A percentile compares a stretch with the other conserved stretches of the same genome.
phyloP scores from a whole-genome alignment of 2,888 invertebrate genomes.

The Taphrorychus bicolor region DNA sequence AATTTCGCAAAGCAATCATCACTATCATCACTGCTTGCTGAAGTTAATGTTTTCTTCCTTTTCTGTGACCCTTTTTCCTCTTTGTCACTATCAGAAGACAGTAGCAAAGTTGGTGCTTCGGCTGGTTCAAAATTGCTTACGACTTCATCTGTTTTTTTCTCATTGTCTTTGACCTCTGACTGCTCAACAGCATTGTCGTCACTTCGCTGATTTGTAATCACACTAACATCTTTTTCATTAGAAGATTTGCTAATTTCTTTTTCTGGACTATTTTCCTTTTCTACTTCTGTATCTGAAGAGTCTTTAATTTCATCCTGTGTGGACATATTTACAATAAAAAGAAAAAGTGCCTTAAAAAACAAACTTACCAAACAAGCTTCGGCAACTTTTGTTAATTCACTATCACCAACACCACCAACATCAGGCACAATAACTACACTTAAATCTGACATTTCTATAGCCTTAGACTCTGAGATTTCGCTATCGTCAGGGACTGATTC shows the following conservation, averaged over 20 bases:
- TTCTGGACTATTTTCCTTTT: too few species aligned
- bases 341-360: background rate
- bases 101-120: too few species aligned
- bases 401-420: constrained; percentile 17
- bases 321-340: background rate
- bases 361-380: background rate
- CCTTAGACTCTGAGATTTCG: constrained; percentile 4
- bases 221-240: too few species aligned
- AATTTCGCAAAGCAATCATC: constrained; percentile 45
- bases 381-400: background rate
- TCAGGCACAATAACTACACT: constrained; percentile 46
- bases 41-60: background rate
- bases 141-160: background rate
- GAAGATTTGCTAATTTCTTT: background rate
- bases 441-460: constrained; percentile 12
- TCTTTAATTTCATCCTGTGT: too few species aligned
- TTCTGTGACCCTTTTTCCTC: background rate
- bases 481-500: background rate
- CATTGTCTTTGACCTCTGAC: background rate
- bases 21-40: constrained; percentile 41
- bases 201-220: too few species aligned
- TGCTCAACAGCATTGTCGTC: background rate
- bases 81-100: background rate
- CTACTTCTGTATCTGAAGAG: too few species aligned
- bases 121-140: background rate